Conservation (phyloP, 2,888 invertebrate genomes). For the Cheiracanthium punctorium region DNA sequence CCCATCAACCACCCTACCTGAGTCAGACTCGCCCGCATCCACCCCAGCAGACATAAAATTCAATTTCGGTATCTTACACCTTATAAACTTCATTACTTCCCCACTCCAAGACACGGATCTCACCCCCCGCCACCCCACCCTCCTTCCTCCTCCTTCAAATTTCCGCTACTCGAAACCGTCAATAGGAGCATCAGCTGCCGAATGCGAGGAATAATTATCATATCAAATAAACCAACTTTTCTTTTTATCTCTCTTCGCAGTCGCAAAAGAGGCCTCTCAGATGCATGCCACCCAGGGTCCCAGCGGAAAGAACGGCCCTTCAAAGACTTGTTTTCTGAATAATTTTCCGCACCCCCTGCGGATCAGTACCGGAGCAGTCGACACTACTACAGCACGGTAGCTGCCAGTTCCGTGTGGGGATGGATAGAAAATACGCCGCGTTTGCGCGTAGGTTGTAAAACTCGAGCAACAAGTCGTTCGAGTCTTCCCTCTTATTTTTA, state of each 20-base stretch:
- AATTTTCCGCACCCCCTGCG: constrained; percentile 52
- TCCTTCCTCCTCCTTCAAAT: background rate
- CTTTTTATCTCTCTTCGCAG: constrained; percentile 11
- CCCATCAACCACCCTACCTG: no score
- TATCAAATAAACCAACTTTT: constrained; percentile 62
- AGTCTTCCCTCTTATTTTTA: no score
- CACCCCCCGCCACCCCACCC: background rate
- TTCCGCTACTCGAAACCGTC: constrained; percentile 21
- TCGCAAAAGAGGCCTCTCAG: constrained; percentile 30
- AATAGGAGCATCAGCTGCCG: constrained; percentile 56
- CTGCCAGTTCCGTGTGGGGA: background rate
- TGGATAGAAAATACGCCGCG: background rate
- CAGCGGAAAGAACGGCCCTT: constrained; percentile 38
- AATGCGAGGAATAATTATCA: constrained; percentile 64
- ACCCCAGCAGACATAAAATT: background rate
- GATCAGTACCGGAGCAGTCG: background rate
- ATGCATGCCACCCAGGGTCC: constrained; percentile 56
- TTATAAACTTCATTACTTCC: constrained; percentile 22
- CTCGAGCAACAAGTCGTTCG: background rate
- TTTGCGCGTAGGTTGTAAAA: background rate
- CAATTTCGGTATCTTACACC: background rate
- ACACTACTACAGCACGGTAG: background rate
- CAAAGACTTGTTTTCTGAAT: constrained; percentile 67
- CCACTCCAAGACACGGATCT: background rate
- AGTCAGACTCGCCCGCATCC: no score